Conservation (phyloP, 2,113 vertebrate genomes). For the Haemorhous mexicanus region DNA sequence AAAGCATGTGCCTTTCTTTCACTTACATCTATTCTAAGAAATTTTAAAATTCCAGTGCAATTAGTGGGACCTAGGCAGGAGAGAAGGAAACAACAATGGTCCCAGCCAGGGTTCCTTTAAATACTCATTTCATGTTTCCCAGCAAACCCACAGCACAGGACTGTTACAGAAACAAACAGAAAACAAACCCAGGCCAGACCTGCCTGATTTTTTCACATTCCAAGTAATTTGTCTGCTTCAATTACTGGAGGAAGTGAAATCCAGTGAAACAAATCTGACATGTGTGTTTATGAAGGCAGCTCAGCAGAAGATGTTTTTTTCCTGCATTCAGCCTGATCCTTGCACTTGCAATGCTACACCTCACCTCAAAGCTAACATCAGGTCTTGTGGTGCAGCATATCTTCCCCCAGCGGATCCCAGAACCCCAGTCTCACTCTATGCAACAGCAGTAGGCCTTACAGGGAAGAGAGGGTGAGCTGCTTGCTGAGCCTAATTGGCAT, state of each 20-base stretch:
- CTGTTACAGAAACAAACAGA: background rate
- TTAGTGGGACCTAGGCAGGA: background rate
- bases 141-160: background rate
- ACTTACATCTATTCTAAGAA: background rate
- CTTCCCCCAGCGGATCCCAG: background rate
- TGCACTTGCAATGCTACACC: background rate
- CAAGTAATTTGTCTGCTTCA: slow-evolving; percentile 20
- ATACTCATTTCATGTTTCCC: background rate
- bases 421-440: background rate
- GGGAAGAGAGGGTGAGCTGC: background rate
- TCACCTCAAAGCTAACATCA: background rate
- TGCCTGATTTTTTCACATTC: slow-evolving; percentile 47
- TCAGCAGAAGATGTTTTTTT: slow-evolving; percentile 7
- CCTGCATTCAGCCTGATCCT: background rate
- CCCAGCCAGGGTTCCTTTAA: background rate
- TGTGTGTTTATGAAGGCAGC: background rate
- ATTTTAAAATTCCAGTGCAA: background rate
- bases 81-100: background rate
- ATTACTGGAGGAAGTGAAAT: slow-evolving; percentile 20
- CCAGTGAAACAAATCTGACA: background rate
- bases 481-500: background rate
- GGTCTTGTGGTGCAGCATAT: background rate
- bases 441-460: background rate
- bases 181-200: background rate
- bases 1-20: background rate